Percentiles rank a stretch among this genome's conserved stretches.
These are phyloP conservation scores for Pitangus sulphuratus DNA, from an alignment of 2,797 vertebrate species.

Conservation along the genomic window DNA sequence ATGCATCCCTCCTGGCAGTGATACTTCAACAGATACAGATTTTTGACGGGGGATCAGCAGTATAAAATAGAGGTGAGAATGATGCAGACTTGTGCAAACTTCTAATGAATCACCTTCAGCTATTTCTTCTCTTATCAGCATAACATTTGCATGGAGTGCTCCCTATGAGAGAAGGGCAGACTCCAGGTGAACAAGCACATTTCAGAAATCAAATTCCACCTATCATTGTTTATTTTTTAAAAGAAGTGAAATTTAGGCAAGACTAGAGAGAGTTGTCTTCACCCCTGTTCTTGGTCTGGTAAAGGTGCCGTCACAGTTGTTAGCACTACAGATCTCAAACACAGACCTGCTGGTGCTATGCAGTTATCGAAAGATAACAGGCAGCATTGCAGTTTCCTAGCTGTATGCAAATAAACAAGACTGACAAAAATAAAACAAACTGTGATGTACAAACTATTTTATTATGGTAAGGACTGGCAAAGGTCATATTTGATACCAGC, in stretches of 20 bases:
- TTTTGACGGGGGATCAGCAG: neutral
- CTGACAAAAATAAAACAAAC: neutral
- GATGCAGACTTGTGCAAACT: neutral
- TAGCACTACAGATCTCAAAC: neutral
- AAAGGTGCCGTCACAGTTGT: neutral
- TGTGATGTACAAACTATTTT: neutral
- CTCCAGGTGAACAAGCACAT: neutral
- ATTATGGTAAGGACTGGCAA: constrained; percentile 3
- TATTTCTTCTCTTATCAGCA: neutral
- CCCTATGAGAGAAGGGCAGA: neutral
- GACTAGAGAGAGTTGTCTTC: neutral
- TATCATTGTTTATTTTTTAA: neutral
- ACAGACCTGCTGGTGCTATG: neutral
- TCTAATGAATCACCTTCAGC: neutral
- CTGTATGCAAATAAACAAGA: neutral
- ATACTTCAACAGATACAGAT: neutral
- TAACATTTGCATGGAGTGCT: neutral
- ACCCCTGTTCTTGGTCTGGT: neutral
- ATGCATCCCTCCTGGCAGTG: neutral
- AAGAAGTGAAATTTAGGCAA: neutral
- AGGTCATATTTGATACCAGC: neutral
- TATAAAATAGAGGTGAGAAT: neutral
- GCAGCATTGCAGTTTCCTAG: neutral
- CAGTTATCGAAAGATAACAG: constrained; percentile 2
- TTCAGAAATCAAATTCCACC: neutral